Percentiles rank a stretch among this genome's conserved stretches.
These are phyloP conservation scores for Brachionus calyciflorus DNA, from an alignment of 1,140 invertebrate species.

Conservation along the genomic window DNA sequence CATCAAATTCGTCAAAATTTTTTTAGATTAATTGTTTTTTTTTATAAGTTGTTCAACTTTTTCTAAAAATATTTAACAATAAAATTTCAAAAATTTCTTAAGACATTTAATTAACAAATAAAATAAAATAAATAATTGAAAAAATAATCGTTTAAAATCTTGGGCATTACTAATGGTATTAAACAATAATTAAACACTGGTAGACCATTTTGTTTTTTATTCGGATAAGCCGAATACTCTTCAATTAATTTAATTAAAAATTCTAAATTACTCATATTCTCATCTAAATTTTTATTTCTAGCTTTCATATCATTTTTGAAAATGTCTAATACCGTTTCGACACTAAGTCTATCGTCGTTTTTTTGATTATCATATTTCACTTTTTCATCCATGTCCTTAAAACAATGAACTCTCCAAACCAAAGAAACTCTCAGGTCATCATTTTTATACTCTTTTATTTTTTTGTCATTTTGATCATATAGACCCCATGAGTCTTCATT, in stretches of 20 bases:
- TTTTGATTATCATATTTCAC: neutral
- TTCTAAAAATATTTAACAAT: neutral
- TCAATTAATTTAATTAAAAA: constrained; percentile 26
- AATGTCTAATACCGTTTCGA: neutral
- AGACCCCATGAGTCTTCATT: neutral
- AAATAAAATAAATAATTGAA: constrained; percentile 3
- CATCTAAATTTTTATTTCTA: neutral
- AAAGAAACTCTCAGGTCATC: constrained; percentile 33
- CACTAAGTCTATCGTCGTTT: neutral
- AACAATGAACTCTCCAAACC: constrained; percentile 41
- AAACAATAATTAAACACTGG: constrained; percentile 34
- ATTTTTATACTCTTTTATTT: neutral
- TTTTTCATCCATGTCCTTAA: neutral
- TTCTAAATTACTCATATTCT: neutral
- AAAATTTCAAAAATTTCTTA: neutral
- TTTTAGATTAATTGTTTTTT: too few species aligned
- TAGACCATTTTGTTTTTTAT: constrained; percentile 10
- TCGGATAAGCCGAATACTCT: constrained; percentile 34
- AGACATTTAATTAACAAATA: neutral
- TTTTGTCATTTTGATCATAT: neutral
- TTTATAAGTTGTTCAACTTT: neutral
- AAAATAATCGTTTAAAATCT: constrained; percentile 9
- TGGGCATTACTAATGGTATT: neutral
- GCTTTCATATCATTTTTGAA: constrained; percentile 29
- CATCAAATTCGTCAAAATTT: too few species aligned